Evolutionary conservation across 2,113 vertebrate genomes (phyloP).

Genomic region (Ctenodactylus gundi): DNA sequence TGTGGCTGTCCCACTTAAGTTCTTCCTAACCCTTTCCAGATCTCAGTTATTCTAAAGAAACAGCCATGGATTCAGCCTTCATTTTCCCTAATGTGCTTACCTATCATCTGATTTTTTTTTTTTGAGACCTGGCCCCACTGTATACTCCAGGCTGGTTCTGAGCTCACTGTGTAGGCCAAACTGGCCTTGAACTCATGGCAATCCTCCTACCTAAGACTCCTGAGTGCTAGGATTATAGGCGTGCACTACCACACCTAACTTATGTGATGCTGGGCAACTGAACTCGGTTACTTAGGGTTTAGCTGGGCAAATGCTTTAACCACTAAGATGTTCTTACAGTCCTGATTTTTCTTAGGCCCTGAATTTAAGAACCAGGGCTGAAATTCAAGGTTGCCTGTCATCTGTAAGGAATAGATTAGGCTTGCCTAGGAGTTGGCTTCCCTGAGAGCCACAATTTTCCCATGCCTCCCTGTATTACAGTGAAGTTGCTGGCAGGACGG

Average conservation of each 20-base stretch:
- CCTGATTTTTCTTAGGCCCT: too few species aligned
- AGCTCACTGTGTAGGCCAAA: too few species aligned
- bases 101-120: background rate
- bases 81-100: background rate
- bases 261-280: too few species aligned
- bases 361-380: conserved; percentile 29
- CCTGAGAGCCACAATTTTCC: background rate
- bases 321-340: too few species aligned
- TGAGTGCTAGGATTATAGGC: too few species aligned
- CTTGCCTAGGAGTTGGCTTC: background rate
- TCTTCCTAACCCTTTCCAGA: background rate
- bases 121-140: too few species aligned
- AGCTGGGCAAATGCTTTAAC: too few species aligned
- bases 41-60: background rate
- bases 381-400: background rate
- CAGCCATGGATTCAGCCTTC: background rate
- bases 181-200: too few species aligned
- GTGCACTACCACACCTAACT: too few species aligned
- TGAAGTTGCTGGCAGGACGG: background rate
- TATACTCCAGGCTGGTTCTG: too few species aligned
- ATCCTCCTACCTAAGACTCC: too few species aligned
- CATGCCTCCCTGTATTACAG: background rate
- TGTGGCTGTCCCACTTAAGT: background rate
- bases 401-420: background rate
- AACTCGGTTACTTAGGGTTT: too few species aligned